Evolutionary conservation across 2,888 invertebrate species (phyloP).

Genomic region (Aricia artaxerxes): DNA sequence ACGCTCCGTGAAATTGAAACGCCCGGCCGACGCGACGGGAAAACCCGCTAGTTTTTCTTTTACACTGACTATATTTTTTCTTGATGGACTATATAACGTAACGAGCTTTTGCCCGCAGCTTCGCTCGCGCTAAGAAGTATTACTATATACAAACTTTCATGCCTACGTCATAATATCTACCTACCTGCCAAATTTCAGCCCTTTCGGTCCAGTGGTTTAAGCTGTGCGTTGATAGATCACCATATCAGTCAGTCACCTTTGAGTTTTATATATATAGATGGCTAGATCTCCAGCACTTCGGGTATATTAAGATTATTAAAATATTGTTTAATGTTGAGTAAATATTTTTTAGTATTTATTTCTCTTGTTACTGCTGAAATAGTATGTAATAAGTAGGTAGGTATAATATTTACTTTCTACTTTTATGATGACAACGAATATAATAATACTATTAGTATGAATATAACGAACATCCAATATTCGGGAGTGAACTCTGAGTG

Average conservation of each 20-base stretch:
- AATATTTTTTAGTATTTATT: neutral
- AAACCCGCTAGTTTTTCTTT: slow-evolving; percentile 35
- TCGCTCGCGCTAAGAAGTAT: too few species aligned
- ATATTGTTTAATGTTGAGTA: neutral
- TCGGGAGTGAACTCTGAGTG: neutral
- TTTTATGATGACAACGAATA: too few species aligned
- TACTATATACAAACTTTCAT: too few species aligned
- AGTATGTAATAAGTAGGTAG: too few species aligned
- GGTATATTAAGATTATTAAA: neutral
- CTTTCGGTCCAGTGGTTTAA: too few species aligned
- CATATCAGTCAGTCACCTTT: too few species aligned
- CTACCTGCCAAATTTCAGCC: too few species aligned
- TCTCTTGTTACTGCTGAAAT: too few species aligned
- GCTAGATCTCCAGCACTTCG: neutral
- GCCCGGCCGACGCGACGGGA: slow-evolving; percentile 46
- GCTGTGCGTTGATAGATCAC: too few species aligned
- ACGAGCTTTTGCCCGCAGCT: too few species aligned
- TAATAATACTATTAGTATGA: neutral
- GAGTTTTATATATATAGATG: neutral
- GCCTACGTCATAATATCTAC: too few species aligned
- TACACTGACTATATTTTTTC: slow-evolving; percentile 24
- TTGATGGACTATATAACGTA: slow-evolving; percentile 10
- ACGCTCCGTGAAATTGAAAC: slow-evolving; percentile 79
- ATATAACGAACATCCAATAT: neutral
- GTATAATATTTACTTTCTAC: too few species aligned